A percentile compares a stretch with the other conserved stretches of the same genome.
These are phyloP conservation scores for Astyanax mexicanus DNA, from an alignment of 2,797 vertebrate genomes.

Conservation along the genomic window DNA sequence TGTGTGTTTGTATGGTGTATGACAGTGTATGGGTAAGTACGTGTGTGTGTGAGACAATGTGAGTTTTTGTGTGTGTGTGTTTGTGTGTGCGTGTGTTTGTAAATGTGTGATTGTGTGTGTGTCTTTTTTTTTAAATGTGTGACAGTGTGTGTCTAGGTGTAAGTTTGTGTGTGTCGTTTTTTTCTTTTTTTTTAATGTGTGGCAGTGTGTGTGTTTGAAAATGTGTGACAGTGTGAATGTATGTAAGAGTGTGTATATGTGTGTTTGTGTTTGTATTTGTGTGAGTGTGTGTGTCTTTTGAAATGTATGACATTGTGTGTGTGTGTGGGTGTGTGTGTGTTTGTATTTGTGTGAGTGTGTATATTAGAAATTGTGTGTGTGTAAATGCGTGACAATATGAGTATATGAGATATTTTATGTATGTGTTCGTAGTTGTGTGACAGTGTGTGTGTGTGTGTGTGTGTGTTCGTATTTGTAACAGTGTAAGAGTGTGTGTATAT, in stretches of 20 bases:
- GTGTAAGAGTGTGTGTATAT: neutral
- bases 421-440: neutral
- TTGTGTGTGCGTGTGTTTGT: neutral
- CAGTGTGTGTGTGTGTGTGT: conserved; percentile 21
- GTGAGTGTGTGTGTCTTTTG: too few species aligned
- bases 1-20: neutral
- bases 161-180: conserved; percentile 28
- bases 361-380: neutral
- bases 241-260: too few species aligned
- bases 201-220: neutral
- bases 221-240: too few species aligned
- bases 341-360: conserved; percentile 2
- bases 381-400: conserved; percentile 15
- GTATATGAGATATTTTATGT: neutral
- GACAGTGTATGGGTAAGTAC: too few species aligned
- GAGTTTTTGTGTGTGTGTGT: too few species aligned
- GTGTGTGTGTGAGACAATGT: too few species aligned
- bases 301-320: neutral
- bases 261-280: too few species aligned
- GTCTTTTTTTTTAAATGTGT: neutral
- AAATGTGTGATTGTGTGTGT: conserved; percentile 21
- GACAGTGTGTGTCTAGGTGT: neutral
- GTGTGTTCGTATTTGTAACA: neutral
- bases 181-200: too few species aligned
- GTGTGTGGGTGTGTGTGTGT: neutral